phyloP scores from a whole-genome alignment of 2,797 vertebrate species.

The Aotus griseimembra region DNA sequence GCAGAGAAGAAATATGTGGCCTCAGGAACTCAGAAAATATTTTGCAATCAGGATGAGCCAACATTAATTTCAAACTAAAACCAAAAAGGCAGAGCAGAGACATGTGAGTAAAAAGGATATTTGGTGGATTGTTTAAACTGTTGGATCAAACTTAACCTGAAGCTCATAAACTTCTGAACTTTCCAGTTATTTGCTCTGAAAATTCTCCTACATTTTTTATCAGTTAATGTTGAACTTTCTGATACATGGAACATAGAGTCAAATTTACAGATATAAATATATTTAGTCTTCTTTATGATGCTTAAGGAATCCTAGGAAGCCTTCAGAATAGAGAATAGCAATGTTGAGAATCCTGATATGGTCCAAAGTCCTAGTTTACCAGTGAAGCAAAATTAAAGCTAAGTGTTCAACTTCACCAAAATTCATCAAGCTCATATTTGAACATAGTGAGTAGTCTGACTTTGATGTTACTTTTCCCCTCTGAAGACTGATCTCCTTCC shows the following conservation, averaged over 20 bases:
- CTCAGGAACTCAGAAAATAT: not conserved
- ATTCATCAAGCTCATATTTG: not conserved
- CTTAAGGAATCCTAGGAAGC: not conserved
- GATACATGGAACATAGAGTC: not conserved
- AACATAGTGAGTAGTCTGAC: not conserved
- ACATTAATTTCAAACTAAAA: not conserved
- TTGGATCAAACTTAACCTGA: not conserved
- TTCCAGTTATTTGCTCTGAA: not conserved
- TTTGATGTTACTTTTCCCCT: not conserved
- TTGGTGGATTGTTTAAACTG: not conserved
- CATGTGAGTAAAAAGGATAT: not conserved
- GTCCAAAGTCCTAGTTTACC: not conserved
- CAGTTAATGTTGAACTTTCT: not conserved
- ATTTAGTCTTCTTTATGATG: not conserved
- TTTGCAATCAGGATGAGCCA: not conserved
- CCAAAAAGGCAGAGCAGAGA: not conserved
- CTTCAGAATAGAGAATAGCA: not conserved
- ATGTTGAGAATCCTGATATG: not conserved
- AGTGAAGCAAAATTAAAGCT: slow-evolving; percentile 2
- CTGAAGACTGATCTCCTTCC: not conserved
- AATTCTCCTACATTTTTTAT: not conserved
- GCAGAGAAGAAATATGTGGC: not conserved
- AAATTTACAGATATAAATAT: not conserved
- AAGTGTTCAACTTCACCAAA: not conserved
- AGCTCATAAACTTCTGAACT: not conserved